Evolutionary conservation across 2,888 invertebrate genomes (phyloP), one percentile per base, ranked within the genome.

Genomic region (Hemaris fuciformis): DNA sequence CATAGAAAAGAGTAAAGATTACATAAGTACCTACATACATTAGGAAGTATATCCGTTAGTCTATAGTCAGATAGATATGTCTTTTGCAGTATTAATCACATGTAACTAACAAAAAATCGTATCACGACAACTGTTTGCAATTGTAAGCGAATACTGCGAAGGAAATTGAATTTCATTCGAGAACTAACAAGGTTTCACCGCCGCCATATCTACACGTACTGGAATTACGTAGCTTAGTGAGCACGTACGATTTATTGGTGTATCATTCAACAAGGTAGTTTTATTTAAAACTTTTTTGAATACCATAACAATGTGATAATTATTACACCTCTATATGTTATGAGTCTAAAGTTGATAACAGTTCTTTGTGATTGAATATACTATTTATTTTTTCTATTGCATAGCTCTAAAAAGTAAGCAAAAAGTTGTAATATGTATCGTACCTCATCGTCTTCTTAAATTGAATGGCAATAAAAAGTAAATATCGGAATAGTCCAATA

Each of bases 161-260:
- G 72, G 73, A 79, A 79, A 78, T 78, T 74, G 67, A 76, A 79
- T 79, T 76, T 67, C 68, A 71, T 70, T 78, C 80, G 81, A 81
- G 80, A 75, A 77, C 77, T 79, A 82, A 81, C 81, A 68, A 67
- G 70, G 68, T 76, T 78, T 74, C 70, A 72, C 73, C 69, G 63
- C 59, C 65, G 63, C 66, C 64, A 60, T 65, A 67, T 72, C 74
- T 65, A 68, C 62, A 59, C 59, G 57, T 4, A 38, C 38, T 13
- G n/a, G n/a, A n/a, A n/a, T n/a, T 57, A 57, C 57, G 59, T n/a
- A 56, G 66, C 65, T 64, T 66, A 64, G 53, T 58, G 48, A 25
- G 48, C 64, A 22, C 48, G 25, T 20, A 34, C n/a, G 38, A n/a
- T 53, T 38, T 23, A 46, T n/a, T 23, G 45, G 20, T 20, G 20